Base-by-base conservation (phyloP, 1,140 invertebrate species). In the Zaprionus kolodkinae region DNA sequence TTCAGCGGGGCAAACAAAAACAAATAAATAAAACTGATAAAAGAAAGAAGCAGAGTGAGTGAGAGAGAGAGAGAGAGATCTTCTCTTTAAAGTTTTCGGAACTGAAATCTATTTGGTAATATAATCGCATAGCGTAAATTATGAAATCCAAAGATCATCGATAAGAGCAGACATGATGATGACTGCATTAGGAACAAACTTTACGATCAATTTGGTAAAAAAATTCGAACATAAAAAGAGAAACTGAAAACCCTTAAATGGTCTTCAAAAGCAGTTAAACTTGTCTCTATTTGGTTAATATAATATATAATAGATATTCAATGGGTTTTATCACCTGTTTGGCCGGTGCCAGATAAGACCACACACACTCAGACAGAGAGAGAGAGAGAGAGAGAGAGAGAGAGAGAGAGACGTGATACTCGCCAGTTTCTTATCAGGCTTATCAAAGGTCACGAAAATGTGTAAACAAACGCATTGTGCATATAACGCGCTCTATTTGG, bases 241-340 rank as follows among this genome's bases (percentile, higher is more conserved):
- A 50, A 45, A 33, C 25, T 43, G 3, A 30, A 43, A 50, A 45
- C 48, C 52, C 57, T 27, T 27, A 33, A 55, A 36, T 38, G 21
- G 21, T 52, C 30, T 30, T n/a, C n/a, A 4, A 84, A 84, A 84
- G 66, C 78, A 81, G 81, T 84, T 84, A 65, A 12, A 25, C n/a
- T 30, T 57, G 15, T 50, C 13, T 12, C 61, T 30, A 70, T 67
- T 72, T 76, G 69, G 59, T 30, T 75, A 60, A 61, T 64, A 60
- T 68, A 30, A 30, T 60, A 21, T 64, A 60, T 68, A 30, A 30
- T 60, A 36, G 27, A 30, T 45, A 11, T n/a, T 17, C 36, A 62
- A 65, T 57, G 25, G 38, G 61, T 78, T 84, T 87, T 87, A 89
- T 88, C 84, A 89, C 84, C 85, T 87, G 80, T 73, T 65, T n/a